phyloP scores from a whole-genome alignment of 2,113 vertebrate species.

The Telmatochromis brachygnathus region DNA sequence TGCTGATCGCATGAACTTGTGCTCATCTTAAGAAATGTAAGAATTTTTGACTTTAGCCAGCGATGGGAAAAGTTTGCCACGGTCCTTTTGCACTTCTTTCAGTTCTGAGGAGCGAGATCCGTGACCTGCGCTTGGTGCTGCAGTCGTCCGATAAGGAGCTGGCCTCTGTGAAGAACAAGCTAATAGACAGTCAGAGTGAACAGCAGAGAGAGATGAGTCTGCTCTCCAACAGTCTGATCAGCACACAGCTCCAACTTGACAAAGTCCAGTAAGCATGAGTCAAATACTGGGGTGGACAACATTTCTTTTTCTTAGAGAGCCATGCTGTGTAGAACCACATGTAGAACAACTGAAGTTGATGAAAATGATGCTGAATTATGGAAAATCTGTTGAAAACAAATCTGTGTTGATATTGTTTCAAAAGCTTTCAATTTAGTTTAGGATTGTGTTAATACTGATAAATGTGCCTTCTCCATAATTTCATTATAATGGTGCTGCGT shows the following conservation, averaged over 20 bases:
- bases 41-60: not conserved
- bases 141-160: conserved; percentile 92
- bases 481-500: not conserved
- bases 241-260: conserved; percentile 84
- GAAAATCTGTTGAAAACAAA: not conserved
- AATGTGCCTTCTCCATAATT: not conserved
- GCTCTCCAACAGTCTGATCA: conserved; percentile 80
- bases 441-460: not conserved
- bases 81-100: not conserved
- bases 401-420: not conserved
- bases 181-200: conserved; percentile 61
- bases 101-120: conserved; percentile 86
- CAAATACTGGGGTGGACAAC: not conserved
- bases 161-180: conserved; percentile 71
- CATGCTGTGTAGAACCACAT: not conserved
- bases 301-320: not conserved
- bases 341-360: not conserved
- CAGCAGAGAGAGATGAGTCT: conserved; percentile 77
- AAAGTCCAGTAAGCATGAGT: conserved; percentile 76
- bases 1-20: not conserved
- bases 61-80: not conserved
- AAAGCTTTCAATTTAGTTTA: not conserved
- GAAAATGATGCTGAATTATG: not conserved
- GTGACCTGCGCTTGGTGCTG: conserved; percentile 88
- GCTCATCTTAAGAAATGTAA: not conserved